These are phyloP conservation scores for Drosophila nr. medialis DNA, from an alignment of 2,888 invertebrate species.

Conservation along the genomic window DNA sequence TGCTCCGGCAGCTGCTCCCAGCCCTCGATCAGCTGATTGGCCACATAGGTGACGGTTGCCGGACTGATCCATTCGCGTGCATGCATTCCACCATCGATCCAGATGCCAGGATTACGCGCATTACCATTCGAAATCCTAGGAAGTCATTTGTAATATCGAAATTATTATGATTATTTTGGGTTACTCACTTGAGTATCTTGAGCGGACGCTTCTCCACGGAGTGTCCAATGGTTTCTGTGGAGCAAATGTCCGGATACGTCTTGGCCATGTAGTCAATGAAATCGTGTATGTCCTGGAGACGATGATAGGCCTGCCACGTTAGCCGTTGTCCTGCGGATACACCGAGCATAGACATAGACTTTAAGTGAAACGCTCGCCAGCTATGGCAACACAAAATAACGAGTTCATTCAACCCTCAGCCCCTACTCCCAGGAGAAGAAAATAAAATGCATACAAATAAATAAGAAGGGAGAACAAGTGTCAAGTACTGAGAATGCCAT, in stretches of 20 bases:
- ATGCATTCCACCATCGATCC: constrained; percentile 93
- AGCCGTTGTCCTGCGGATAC: constrained; percentile 85
- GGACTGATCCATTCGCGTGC: constrained; percentile 96
- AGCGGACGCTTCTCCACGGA: constrained; percentile 91
- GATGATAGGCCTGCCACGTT: constrained; percentile 92
- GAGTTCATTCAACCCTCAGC: constrained; percentile 59
- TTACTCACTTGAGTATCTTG: constrained; percentile 86
- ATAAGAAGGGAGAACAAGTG: constrained; percentile 27
- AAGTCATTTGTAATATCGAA: not conserved
- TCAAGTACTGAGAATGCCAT: constrained; percentile 42
- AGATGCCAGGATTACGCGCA: constrained; percentile 87
- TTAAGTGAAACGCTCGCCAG: not conserved
- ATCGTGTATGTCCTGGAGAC: constrained; percentile 88
- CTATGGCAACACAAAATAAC: constrained; percentile 47
- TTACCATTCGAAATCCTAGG: constrained; percentile 89
- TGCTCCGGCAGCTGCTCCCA: constrained; percentile 88
- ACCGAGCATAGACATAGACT: not conserved
- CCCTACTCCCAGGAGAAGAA: not conserved
- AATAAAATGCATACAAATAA: not conserved
- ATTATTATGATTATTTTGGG: not conserved
- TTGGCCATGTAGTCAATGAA: constrained; percentile 90
- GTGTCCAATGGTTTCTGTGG: constrained; percentile 90
- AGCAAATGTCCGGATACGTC: constrained; percentile 90
- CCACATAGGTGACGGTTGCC: constrained; percentile 91
- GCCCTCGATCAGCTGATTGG: constrained; percentile 89